Evolutionary conservation across 2,797 vertebrate genomes (phyloP).

Genomic region (Cirrhinus molitorella): DNA sequence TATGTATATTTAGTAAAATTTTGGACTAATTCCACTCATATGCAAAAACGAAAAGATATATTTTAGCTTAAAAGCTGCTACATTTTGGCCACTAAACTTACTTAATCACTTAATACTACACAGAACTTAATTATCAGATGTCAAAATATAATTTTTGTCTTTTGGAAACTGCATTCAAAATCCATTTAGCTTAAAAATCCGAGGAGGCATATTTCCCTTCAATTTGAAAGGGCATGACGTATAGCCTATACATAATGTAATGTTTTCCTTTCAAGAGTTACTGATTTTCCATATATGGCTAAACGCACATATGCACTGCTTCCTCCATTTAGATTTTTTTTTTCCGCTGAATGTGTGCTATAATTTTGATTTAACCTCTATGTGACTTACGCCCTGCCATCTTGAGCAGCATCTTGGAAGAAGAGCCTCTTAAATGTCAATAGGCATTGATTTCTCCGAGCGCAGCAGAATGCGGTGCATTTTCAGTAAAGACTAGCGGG

Average conservation of each 20-base stretch:
- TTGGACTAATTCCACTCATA: not conserved
- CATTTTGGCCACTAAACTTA: not conserved
- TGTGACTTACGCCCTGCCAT: slow-evolving; percentile 49
- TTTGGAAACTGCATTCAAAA: not conserved
- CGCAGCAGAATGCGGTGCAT: slow-evolving; percentile 30
- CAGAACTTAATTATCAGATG: not conserved
- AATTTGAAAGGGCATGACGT: not conserved
- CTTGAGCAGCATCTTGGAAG: slow-evolving; percentile 43
- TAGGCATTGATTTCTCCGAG: slow-evolving; percentile 57
- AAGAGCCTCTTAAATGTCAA: slow-evolving; percentile 44
- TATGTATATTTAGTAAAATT: not conserved
- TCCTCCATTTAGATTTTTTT: slow-evolving; percentile 26
- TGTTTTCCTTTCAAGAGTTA: slow-evolving; percentile 14
- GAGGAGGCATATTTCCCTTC: not conserved
- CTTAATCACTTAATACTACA: not conserved
- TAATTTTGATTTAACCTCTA: slow-evolving; percentile 41
- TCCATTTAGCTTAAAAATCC: not conserved
- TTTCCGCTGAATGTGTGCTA: slow-evolving; percentile 6
- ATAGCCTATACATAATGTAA: no score
- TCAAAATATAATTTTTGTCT: not conserved
- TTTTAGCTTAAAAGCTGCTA: not conserved
- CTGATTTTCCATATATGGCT: not conserved
- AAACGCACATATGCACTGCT: slow-evolving; percentile 22
- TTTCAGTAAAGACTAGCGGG: slow-evolving; percentile 48
- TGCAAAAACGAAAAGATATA: not conserved